Percentiles rank a stretch among this genome's conserved stretches.
These are phyloP conservation scores for Lateolabrax maculatus DNA, from an alignment of 2,797 vertebrate species.

Conservation along the genomic window DNA sequence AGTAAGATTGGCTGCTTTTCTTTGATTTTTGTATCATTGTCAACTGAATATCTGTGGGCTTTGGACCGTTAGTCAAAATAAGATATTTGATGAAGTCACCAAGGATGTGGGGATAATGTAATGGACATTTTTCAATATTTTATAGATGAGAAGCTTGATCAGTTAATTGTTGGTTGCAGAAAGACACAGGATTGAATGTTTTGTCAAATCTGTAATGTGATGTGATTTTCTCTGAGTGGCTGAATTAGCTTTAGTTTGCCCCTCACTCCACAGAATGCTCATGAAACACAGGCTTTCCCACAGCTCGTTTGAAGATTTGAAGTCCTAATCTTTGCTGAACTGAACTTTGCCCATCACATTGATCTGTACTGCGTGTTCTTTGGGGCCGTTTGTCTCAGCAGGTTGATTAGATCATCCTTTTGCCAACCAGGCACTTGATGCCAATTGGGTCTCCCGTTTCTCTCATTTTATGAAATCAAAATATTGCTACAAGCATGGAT, in stretches of 20 bases:
- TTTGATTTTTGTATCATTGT: background rate
- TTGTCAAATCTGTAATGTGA: too few species aligned
- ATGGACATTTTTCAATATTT: background rate
- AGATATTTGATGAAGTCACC: too few species aligned
- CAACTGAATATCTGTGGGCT: background rate
- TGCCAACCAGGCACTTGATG: background rate
- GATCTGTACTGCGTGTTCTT: constrained; percentile 45
- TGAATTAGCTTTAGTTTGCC: background rate
- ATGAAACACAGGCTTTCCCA: constrained; percentile 1
- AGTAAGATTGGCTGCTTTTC: background rate
- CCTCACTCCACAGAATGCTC: constrained; percentile 4
- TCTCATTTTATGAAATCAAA: constrained; percentile 3
- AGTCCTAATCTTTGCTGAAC: background rate
- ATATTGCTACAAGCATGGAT: background rate
- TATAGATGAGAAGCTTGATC: background rate
- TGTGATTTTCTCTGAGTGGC: background rate
- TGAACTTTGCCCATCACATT: constrained; percentile 68
- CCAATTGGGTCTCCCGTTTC: background rate
- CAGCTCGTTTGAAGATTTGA: too few species aligned
- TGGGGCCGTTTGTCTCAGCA: constrained; percentile 3
- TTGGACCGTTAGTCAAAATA: background rate
- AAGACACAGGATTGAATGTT: background rate
- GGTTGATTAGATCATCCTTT: constrained; percentile 36
- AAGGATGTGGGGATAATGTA: background rate
- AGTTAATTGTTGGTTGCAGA: background rate